These are phyloP conservation scores for Stenchaetothrips biformis DNA, from an alignment of 2,888 invertebrate species.

Conservation along the genomic window DNA sequence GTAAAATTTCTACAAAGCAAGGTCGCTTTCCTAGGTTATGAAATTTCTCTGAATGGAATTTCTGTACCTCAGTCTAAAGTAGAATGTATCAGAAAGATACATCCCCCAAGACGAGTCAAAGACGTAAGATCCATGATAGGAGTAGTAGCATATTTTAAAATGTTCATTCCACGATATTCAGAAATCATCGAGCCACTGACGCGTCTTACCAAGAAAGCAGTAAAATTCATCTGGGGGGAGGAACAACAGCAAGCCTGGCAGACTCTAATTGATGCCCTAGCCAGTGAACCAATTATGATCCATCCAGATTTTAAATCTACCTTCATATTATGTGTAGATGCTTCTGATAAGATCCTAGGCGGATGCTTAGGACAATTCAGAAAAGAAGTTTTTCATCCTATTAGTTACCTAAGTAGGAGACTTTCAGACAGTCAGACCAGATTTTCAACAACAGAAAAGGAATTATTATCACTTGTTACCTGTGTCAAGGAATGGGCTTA, in stretches of 20 bases:
- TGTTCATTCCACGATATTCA: not conserved
- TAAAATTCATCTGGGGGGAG: not conserved
- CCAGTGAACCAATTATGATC: slow-evolving; percentile 10
- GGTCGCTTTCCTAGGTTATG: not conserved
- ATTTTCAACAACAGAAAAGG: not conserved
- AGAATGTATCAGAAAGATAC: not conserved
- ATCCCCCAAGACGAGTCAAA: not conserved
- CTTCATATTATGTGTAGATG: not conserved
- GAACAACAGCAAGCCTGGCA: not conserved
- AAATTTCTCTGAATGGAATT: not conserved
- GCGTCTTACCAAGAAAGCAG: not conserved
- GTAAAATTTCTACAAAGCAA: not conserved
- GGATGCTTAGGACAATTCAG: not conserved
- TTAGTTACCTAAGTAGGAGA: not conserved
- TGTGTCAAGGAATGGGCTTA: slow-evolving; percentile 1
- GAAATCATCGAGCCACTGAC: not conserved
- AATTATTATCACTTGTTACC: not conserved
- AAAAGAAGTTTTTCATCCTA: not conserved
- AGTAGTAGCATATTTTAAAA: not conserved
- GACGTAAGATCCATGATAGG: not conserved
- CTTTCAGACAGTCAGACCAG: not conserved
- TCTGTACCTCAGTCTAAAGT: not conserved
- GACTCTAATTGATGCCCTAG: not conserved
- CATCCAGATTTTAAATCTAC: not conserved
- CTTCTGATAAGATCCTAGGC: not conserved